These are phyloP conservation scores for Dysmachus trigonus DNA, from an alignment of 2,888 invertebrate genomes.

Conservation along the genomic window DNA sequence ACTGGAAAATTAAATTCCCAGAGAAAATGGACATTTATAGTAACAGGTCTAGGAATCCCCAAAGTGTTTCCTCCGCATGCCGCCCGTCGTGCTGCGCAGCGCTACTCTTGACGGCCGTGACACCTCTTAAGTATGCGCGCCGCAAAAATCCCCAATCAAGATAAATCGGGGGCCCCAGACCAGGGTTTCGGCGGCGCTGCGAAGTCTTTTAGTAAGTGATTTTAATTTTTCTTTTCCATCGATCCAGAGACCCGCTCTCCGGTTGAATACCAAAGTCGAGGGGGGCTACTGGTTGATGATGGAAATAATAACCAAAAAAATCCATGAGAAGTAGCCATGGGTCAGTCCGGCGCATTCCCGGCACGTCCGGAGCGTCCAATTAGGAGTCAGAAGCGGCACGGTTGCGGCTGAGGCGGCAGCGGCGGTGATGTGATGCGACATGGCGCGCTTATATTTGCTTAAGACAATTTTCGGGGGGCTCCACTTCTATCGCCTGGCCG, in stretches of 20 bases:
- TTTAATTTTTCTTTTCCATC: background rate
- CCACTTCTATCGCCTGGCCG: conserved; percentile 5
- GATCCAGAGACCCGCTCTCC: background rate
- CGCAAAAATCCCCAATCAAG: conserved; percentile 28
- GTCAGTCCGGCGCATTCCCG: background rate
- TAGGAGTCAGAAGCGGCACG: background rate
- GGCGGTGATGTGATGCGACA: background rate
- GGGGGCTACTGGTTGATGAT: background rate
- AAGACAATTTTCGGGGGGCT: conserved; percentile 6
- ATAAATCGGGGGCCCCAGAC: background rate
- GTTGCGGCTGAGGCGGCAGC: background rate
- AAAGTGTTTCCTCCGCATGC: background rate
- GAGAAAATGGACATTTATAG: background rate
- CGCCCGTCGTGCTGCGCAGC: no score
- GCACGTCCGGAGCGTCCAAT: conserved; percentile 3
- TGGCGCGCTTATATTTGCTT: background rate
- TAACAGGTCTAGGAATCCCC: conserved; percentile 15
- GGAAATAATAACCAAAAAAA: conserved; percentile 25
- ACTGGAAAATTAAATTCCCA: background rate
- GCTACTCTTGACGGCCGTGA: background rate
- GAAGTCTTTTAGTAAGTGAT: background rate
- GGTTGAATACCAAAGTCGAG: background rate
- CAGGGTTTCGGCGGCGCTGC: background rate
- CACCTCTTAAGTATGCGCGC: conserved; percentile 7
- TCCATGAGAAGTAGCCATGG: background rate